Evolutionary conservation across 2,797 vertebrate species (phyloP).

Genomic region (Anolis apletophallus): DNA sequence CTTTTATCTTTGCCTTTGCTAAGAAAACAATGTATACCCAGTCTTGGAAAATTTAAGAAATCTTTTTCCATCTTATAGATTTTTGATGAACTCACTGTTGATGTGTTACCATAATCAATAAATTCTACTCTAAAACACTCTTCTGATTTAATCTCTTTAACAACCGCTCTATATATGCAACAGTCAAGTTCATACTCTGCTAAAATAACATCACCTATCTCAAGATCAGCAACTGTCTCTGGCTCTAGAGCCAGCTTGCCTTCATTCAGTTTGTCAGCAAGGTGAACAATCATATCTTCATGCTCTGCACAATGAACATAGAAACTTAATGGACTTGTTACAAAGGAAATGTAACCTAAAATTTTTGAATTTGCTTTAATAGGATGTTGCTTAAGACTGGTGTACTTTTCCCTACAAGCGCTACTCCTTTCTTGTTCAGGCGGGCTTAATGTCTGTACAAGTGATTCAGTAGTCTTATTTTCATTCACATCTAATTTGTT

Average conservation of each 20-base stretch:
- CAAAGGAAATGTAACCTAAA: constrained; percentile 79
- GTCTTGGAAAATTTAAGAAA: constrained; percentile 79
- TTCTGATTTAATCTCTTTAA: constrained; percentile 71
- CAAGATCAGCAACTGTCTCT: constrained; percentile 56
- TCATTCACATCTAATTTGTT: constrained; percentile 22
- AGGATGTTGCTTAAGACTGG: constrained; percentile 71
- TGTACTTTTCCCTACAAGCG: constrained; percentile 59
- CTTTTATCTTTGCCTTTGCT: constrained; percentile 61
- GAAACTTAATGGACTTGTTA: constrained; percentile 78
- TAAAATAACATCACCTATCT: constrained; percentile 78
- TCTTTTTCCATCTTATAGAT: constrained; percentile 74
- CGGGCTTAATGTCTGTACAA: constrained; percentile 22
- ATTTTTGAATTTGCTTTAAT: constrained; percentile 74
- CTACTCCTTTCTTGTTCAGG: constrained; percentile 20
- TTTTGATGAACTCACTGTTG: constrained; percentile 76
- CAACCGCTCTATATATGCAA: constrained; percentile 83
- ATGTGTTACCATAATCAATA: constrained; percentile 89
- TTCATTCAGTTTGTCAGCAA: constrained; percentile 80
- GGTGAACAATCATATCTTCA: constrained; percentile 80
- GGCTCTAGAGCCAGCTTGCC: constrained; percentile 49
- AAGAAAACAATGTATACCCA: constrained; percentile 84
- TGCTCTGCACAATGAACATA: constrained; percentile 85
- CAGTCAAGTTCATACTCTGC: constrained; percentile 79
- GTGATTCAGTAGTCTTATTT: constrained; percentile 27
- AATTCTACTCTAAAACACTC: constrained; percentile 82